Base-by-base conservation (phyloP, 1,140 invertebrate species). In the Nymphalis io region DNA sequence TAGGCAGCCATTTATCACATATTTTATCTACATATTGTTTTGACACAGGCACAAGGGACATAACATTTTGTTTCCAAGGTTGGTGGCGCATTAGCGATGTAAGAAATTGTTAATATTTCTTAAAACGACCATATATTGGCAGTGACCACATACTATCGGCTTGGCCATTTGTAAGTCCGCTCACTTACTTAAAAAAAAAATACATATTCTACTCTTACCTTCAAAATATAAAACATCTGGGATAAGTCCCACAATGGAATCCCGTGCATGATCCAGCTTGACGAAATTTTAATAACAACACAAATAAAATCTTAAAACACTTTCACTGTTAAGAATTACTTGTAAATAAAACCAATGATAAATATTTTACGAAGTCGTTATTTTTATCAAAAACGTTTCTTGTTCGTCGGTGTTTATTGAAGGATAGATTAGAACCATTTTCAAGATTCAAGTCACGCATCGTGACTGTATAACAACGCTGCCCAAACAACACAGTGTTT, bases 371-470 rank as follows among this genome's bases (percentile, higher is more conserved):
- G 12, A 33, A 33, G n/a, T 62, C 13, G 15, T 51, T 23, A 51
- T 58, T 23, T 58, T 23, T 16, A 55, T 51, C 18, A 66, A 68
- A 42, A 67, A 46, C 46, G 42, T 72, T 76, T 27, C 71, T 68
- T 76, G 73, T 82, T 70, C 72, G 60, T 73, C 60, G 70, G 65
- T 62, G 65, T 68, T 61, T 48, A 79, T 72, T 79, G 79, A 76
- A 74, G 72, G 60, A 69, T 62, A 77, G 80, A 83, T 85, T 77
- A 73, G 38, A 68, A 79, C 83, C 75, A 80, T 70, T 78, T 83
- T 79, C n/a, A 60, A 63, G 58, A 79, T 83, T 83, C 81, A 68
- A 68, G 78, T 79, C 81, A 84, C 80, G 83, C 75, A 75, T 75
- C 46, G 68, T 68, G 72, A 5, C 38, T 60, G 80, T 70, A 75